Base-by-base conservation (phyloP, 1,140 invertebrate species). In the Leptinotarsa defecta region DNA sequence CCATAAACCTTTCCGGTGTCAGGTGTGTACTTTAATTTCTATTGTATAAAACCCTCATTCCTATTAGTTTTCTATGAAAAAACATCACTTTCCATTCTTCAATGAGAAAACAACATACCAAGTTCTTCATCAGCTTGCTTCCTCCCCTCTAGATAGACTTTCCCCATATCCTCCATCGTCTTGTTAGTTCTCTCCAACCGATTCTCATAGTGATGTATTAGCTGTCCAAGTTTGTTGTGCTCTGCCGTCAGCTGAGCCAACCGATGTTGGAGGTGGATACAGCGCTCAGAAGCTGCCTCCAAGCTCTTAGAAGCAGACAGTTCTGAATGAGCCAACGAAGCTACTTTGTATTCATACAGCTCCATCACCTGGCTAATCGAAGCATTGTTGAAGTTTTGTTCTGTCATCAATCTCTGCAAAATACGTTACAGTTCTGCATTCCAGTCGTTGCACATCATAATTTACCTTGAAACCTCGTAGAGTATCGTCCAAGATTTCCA, bases 291-390 rank as follows among this genome's bases (percentile, higher is more conserved):
- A 1, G 89, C 87, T 13, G 88, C 88, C 78, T 89, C 87, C 74
- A 90, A 84, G 80, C 86, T 89, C 4, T 84, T 83, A 81, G 88
- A 86, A 61, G 87, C 85, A 0, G 85, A 83, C 49, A 85, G 82
- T 82, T 90, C 88, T 0, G 86, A 84, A 74, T 89, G 86, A 48
- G 83, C 84, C 86, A 89, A 87, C 13, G 87, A 81, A 48, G 86
- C 85, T 79, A 89, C 84, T 80, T 92, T 92, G 79, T 91, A 92
- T 49, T 92, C 89, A 75, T 92, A 93, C 71, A 93, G 80, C 83
- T 93, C 91, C 88, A 93, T 92, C 2, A 93, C 87, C 52, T 89
- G 88, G 3, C 91, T 91, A 2, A 89, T 90, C 0, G 89, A 74
- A 20, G 71, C 70, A 17, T 71, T 73, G 4, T 67, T 64, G 22